Base-by-base conservation (phyloP, 1,140 invertebrate species). In the Tribolium castaneum region DNA sequence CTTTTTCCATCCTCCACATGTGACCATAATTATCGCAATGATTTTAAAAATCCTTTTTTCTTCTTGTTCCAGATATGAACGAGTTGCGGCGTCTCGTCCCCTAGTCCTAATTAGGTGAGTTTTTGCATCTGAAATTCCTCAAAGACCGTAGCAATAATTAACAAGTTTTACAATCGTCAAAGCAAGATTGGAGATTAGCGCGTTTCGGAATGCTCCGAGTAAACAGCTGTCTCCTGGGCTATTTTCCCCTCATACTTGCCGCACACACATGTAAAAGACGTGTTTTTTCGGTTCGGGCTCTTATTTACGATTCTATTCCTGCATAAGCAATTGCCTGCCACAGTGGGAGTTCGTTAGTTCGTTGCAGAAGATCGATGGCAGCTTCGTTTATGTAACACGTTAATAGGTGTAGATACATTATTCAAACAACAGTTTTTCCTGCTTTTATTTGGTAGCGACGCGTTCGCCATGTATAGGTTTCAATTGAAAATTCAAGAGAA, bases 81-180 rank as follows among this genome's bases (percentile, higher is more conserved):
- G 59, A 66, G 59, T 66, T 22, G 59, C 59, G 22, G 16, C 59
- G 5, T 66, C 12, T 14, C 59, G 25, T 66, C n/a, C 30, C 59
- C 30, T 66, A 66, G 59, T 66, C 59, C 59, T 66, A 66, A 66
- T 66, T 66, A 66, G 59, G 59, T 66, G 59, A 66, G 59, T 66
- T 35, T 35, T 66, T 66, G 59, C 10, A 25, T 59, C 19, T 59
- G 19, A 59, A 59, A 59, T 59, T 59, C 54, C 19, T 59, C 54
- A 25, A 25, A 25, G 54, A 30, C 54, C 7, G 54, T n/a, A 25
- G 19, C 54, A 59, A 59, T 59, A 59, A 22, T 59, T 59, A 59
- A 59, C 54, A 59, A 59, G 54, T 59, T 66, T 66, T 66, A 14
- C 59, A 62, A 30, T 62, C 56, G 56, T 10, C 13, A 66, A 66